phyloP scores from a whole-genome alignment of 1,140 invertebrate species.

The Galendromus occidentalis region DNA sequence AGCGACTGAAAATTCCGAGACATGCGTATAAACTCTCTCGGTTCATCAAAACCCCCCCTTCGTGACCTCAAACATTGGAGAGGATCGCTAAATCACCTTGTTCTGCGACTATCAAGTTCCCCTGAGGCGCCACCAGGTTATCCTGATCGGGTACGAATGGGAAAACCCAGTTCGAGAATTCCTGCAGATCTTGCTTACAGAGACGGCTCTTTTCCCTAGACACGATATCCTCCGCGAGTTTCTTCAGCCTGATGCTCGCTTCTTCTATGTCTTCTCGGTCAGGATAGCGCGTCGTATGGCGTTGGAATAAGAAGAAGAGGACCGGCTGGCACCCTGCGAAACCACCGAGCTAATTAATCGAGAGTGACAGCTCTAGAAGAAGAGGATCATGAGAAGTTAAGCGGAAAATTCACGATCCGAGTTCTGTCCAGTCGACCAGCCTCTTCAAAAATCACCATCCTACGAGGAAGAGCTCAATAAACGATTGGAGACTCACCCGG shows the following conservation, averaged over 20 bases:
- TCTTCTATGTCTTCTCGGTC: slow-evolving; percentile 15
- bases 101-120: not conserved
- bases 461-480: no score
- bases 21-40: no score
- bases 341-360: no score
- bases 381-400: no score
- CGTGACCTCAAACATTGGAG: no score
- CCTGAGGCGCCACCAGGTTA: not conserved
- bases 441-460: no score
- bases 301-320: slow-evolving; percentile 17
- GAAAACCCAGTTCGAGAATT: slow-evolving; percentile 1
- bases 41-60: no score
- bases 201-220: not conserved
- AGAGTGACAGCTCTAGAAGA: no score
- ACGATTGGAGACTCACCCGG: not conserved
- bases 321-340: slow-evolving; percentile 15
- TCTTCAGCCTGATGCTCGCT: slow-evolving; percentile 11
- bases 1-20: not conserved
- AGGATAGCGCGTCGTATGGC: slow-evolving; percentile 21
- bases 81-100: not conserved
- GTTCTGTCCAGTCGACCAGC: no score
- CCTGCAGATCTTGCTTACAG: not conserved
- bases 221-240: slow-evolving; percentile 14
- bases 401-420: no score
- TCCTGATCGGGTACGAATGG: slow-evolving; percentile 4